These are phyloP conservation scores for Pogonocichla stellata DNA, from an alignment of 2,113 vertebrate species.

Conservation along the genomic window DNA sequence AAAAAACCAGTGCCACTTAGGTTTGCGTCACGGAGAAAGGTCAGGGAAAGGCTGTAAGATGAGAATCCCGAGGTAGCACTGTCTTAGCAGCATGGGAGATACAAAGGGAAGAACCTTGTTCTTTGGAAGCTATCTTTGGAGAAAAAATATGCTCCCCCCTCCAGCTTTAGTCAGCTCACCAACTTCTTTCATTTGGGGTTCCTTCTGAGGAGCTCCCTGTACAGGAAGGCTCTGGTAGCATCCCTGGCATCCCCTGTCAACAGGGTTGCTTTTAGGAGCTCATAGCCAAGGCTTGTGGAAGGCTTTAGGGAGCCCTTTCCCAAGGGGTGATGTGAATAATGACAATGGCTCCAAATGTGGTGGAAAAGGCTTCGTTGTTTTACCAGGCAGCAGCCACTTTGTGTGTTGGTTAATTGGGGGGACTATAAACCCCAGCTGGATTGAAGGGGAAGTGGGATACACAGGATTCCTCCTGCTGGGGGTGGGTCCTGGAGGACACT, in stretches of 20 bases:
- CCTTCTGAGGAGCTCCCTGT: not conserved
- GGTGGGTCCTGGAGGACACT: not conserved
- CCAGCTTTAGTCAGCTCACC: not conserved
- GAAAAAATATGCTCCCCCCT: not conserved
- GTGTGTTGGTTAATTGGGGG: not conserved
- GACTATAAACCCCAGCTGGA: not conserved
- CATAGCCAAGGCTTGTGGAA: fast-evolving
- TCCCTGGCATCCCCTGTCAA: not conserved
- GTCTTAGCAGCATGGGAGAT: not conserved
- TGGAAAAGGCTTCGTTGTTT: not conserved
- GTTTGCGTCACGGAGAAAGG: not conserved
- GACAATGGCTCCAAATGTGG: not conserved
- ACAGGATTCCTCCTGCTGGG: not conserved
- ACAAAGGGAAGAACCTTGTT: not conserved
- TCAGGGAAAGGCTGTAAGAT: conserved; percentile 15
- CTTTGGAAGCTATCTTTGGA: not conserved
- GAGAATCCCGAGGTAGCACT: not conserved
- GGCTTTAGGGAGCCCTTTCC: not conserved
- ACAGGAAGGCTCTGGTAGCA: not conserved
- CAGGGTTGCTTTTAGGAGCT: not conserved
- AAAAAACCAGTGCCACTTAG: not conserved
- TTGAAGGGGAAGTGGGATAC: not conserved
- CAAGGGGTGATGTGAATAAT: not conserved
- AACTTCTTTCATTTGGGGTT: not conserved
- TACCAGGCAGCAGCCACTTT: not conserved